Evolutionary conservation across 1,140 invertebrate genomes (phyloP).

Genomic region (Sycophaga agraensis): DNA sequence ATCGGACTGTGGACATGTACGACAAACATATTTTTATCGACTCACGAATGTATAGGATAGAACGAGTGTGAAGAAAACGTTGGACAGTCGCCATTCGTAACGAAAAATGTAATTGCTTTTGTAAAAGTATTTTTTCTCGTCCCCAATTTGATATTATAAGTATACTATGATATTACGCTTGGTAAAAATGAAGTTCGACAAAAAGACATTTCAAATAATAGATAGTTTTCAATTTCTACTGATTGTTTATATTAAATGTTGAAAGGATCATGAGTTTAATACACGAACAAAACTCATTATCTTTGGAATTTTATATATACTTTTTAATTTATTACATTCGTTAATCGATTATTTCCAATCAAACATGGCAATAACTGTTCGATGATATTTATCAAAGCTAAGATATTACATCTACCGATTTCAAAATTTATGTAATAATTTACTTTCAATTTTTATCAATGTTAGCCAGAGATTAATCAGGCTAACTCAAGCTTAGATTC

Average conservation of each 20-base stretch:
- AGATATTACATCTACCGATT: conserved; percentile 4
- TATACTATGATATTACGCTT: too few relatives aligned
- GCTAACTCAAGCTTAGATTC: neutral
- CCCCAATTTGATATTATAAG: too few relatives aligned
- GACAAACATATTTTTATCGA: conserved; percentile 27
- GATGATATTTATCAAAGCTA: conserved; percentile 2
- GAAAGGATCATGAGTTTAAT: too few relatives aligned
- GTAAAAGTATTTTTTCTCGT: too few relatives aligned
- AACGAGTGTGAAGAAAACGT: conserved; percentile 5
- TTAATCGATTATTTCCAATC: neutral
- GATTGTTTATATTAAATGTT: too few relatives aligned
- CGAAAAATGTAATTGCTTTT: neutral
- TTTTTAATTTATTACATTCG: too few relatives aligned
- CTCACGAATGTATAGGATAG: conserved; percentile 4
- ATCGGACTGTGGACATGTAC: conserved; percentile 35
- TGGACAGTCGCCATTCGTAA: neutral
- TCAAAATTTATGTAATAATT: too few relatives aligned
- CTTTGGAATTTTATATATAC: too few relatives aligned
- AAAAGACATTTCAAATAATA: too few relatives aligned
- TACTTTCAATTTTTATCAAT: conserved; percentile 7
- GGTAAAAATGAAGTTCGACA: too few relatives aligned
- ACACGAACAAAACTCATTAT: too few relatives aligned
- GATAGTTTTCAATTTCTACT: too few relatives aligned
- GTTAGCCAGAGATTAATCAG: conserved; percentile 19
- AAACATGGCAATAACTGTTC: conserved; percentile 12